A percentile compares a stretch with the other conserved stretches of the same genome.
phyloP scores from a whole-genome alignment of 2,113 vertebrate species.

The Phasianus colchicus region DNA sequence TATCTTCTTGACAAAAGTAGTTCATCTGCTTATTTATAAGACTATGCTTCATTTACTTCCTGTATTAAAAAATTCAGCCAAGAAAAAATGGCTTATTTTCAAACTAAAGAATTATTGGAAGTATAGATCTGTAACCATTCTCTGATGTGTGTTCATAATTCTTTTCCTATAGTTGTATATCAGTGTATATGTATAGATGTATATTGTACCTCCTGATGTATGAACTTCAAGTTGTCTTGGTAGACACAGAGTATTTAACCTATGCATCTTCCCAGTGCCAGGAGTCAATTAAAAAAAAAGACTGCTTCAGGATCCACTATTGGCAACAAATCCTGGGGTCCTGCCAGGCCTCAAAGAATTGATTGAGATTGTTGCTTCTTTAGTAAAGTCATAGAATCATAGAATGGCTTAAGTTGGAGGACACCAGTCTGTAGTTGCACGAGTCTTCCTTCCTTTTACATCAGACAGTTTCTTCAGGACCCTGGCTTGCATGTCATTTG shows the following conservation, averaged over 20 bases:
- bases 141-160: neutral
- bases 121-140: neutral
- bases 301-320: too few relatives aligned
- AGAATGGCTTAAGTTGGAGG: too few relatives aligned
- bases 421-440: too few relatives aligned
- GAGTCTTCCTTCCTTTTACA: too few relatives aligned
- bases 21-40: neutral
- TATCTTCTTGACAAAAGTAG: neutral
- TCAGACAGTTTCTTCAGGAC: too few relatives aligned
- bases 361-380: too few relatives aligned
- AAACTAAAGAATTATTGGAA: neutral
- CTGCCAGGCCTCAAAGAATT: too few relatives aligned
- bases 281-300: too few relatives aligned
- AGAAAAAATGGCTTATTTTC: neutral
- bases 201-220: neutral
- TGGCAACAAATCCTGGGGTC: too few relatives aligned
- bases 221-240: neutral
- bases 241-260: neutral
- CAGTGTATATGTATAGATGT: neutral
- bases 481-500: too few relatives aligned
- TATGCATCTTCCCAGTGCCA: too few relatives aligned
- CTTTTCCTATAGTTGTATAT: neutral
- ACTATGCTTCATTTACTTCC: neutral
- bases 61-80: neutral
- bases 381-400: too few relatives aligned